Percentiles rank a stretch among this genome's conserved stretches.
These are phyloP conservation scores for Ivindomyrus marchei DNA, from an alignment of 2,113 vertebrate genomes.

Conservation along the genomic window DNA sequence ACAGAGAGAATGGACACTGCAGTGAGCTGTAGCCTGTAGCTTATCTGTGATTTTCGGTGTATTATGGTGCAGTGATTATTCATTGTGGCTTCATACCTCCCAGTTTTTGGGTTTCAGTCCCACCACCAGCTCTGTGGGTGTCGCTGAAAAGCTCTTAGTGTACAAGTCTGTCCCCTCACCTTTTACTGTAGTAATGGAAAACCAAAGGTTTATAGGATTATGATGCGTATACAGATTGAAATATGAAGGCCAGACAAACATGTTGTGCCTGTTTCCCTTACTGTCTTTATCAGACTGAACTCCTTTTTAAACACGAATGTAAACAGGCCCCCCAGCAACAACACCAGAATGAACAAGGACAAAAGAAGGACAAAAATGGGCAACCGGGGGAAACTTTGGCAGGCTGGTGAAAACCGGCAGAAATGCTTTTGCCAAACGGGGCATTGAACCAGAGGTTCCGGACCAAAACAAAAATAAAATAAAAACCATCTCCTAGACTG, in stretches of 20 bases:
- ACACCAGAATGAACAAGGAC: neutral
- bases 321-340: neutral
- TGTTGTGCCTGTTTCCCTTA: neutral
- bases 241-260: neutral
- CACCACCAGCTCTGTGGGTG: neutral
- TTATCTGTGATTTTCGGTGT: neutral
- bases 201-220: neutral
- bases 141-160: neutral
- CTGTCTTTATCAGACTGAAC: neutral
- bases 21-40: neutral
- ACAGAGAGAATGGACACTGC: neutral
- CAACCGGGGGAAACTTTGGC: neutral
- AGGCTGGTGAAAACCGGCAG: neutral
- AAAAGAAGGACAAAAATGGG: neutral
- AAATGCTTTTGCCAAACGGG: neutral
- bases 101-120: neutral
- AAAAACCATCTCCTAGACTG: neutral
- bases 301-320: neutral
- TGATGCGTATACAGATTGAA: neutral
- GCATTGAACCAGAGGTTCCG: neutral
- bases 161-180: neutral
- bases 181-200: neutral
- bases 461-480: conserved; percentile 8
- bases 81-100: neutral
- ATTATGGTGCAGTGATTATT: neutral